Percentiles rank a stretch among this genome's conserved stretches.
Evolutionary conservation across 2,797 vertebrate genomes (phyloP).

Genomic region (Taenioides sp.): DNA sequence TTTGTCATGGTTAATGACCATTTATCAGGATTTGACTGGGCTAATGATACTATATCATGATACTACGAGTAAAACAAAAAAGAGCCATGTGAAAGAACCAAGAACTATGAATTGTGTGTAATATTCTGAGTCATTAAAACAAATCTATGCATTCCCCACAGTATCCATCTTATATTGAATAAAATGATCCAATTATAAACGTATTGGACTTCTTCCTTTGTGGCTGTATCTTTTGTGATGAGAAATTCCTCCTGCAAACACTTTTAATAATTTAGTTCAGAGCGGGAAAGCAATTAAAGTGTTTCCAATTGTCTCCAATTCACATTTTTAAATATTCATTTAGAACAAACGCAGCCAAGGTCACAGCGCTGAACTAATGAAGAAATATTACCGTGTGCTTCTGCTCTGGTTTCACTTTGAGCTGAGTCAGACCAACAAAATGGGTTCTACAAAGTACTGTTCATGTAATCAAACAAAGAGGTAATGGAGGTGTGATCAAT

Average conservation of each 20-base stretch:
- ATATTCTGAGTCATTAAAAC: neutral
- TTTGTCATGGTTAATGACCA: no score
- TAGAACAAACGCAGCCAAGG: constrained; percentile 6
- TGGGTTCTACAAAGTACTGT: no score
- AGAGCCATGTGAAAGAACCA: no score
- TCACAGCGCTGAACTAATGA: constrained; percentile 4
- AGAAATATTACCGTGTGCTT: constrained; percentile 2
- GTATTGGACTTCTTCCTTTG: neutral
- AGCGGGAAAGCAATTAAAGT: constrained; percentile 1
- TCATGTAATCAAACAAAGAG: neutral
- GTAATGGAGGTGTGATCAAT: neutral
- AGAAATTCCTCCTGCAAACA: neutral
- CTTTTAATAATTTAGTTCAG: constrained; percentile 7
- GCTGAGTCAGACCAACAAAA: constrained; percentile 3
- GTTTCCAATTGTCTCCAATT: constrained; percentile 3
- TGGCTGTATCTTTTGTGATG: neutral
- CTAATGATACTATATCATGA: no score
- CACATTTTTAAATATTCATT: constrained; percentile 15
- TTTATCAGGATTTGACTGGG: no score
- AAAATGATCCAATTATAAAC: constrained; percentile 4
- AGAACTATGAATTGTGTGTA: no score
- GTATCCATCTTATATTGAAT: neutral
- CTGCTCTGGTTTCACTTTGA: constrained; percentile 1
- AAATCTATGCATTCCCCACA: neutral
- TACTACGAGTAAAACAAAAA: no score